Evolutionary conservation across 2,888 invertebrate genomes (phyloP), one percentile per base, ranked within the genome.

Genomic region (Drosophila differens): DNA sequence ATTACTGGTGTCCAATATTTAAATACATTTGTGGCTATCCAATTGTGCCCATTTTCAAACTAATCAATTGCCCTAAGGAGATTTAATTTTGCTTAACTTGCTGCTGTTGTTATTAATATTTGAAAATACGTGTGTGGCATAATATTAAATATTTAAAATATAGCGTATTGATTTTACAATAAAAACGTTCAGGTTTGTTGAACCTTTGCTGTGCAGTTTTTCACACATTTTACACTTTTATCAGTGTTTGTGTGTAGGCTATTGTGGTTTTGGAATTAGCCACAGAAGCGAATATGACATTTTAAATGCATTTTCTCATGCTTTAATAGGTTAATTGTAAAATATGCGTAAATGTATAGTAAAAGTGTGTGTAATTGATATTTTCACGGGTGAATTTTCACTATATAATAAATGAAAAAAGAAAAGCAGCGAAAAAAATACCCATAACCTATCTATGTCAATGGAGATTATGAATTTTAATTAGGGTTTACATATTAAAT

Each of bases 111-210:
- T 63, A 32, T 52, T 57, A n/a, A 25, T 49, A 41, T 61, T 33
- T 54, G 9, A 30, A 33, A 53, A 10, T 62, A 33, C 49, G n/a
- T 28, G 53, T 54, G 57, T 61, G 59, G 54, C 66, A 51, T 64
- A 5, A 62, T 54, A 80, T 85, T 70, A 85, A 85, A 83, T 85
- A 85, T 85, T 85, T 74, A 85, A 83, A 83, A 66, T 77, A 67
- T 81, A 55, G 64, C 79, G 76, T 85, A 85, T 88, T 85, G 84
- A 85, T 85, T 85, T 85, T 85, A 79, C 73, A 83, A 81, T 82
- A 71, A 54, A 60, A 63, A 64, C 59, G 41, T 47, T 54, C 10
- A 49, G 67, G 83, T 88, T 85, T 70, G 57, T 74, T 83, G 77
- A 85, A 85, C 83, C 71, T 74, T 82, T 63, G 53, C 70, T 62